Percentiles rank a stretch among this genome's conserved stretches.
These are phyloP conservation scores for Drosophila malerkotliana DNA, from an alignment of 1,140 invertebrate genomes.

Conservation along the genomic window DNA sequence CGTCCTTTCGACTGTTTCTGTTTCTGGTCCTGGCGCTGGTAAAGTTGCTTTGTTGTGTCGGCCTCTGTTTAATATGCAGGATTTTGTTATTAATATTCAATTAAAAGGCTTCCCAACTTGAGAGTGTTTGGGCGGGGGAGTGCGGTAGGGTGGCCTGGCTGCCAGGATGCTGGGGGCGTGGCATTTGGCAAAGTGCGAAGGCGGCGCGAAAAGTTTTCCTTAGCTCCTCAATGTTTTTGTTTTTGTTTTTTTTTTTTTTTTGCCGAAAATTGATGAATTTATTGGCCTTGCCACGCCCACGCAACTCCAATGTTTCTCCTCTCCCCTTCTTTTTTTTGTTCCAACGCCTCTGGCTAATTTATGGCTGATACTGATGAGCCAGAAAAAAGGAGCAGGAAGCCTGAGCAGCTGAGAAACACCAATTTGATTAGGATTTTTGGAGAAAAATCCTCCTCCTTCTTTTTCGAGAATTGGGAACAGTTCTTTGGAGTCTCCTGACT, in stretches of 20 bases:
- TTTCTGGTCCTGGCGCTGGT: slow-evolving; percentile 30
- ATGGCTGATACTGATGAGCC: slow-evolving; percentile 34
- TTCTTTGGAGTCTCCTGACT: not conserved
- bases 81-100: slow-evolving; percentile 68
- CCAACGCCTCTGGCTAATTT: slow-evolving; percentile 32
- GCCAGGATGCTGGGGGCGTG: slow-evolving; percentile 11
- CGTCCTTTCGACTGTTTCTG: slow-evolving; percentile 25
- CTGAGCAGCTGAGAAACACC: slow-evolving; percentile 27
- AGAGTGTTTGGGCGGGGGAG: slow-evolving; percentile 10
- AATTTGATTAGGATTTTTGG: slow-evolving; percentile 34
- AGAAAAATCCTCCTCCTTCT: not conserved
- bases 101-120: slow-evolving; percentile 51
- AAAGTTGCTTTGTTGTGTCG: slow-evolving; percentile 39
- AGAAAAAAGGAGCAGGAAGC: not conserved
- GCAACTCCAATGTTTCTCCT: slow-evolving; percentile 3
- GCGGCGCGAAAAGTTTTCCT: slow-evolving; percentile 35
- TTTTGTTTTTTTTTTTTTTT: slow-evolving; percentile 19
- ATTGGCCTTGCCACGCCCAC: slow-evolving; percentile 48
- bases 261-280: slow-evolving; percentile 50
- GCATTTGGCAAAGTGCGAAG: slow-evolving; percentile 10
- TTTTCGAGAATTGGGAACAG: not conserved
- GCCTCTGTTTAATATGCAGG: slow-evolving; percentile 58
- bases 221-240: slow-evolving; percentile 29
- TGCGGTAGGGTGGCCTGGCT: no score
- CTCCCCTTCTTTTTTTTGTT: not conserved